A percentile compares a stretch with the other conserved stretches of the same genome.
phyloP scores from a whole-genome alignment of 1,140 invertebrate genomes.

The Argopecten irradians region DNA sequence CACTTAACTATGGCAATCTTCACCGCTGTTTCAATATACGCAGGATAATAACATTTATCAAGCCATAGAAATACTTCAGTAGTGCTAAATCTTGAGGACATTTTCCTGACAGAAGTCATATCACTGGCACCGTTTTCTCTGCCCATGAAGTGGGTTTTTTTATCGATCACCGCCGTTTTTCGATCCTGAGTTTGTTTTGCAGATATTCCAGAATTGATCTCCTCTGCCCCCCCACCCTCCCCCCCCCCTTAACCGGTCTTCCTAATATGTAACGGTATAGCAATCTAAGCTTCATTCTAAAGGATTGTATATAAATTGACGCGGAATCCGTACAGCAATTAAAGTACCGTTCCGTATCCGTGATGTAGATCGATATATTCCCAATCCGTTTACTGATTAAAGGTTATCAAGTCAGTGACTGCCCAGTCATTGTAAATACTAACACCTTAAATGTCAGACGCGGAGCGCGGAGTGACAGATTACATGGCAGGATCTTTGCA shows the following conservation, averaged over 20 bases:
- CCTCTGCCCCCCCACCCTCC: no score
- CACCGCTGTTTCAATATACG: no score
- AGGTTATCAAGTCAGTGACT: conserved; percentile 5
- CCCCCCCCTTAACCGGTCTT: not conserved
- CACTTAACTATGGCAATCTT: no score
- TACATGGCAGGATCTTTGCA: not conserved
- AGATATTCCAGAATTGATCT: not conserved
- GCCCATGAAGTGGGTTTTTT: not conserved
- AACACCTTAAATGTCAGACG: not conserved
- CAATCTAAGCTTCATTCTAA: not conserved
- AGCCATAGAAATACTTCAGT: not conserved
- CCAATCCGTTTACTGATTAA: conserved; percentile 12
- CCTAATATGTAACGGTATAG: not conserved
- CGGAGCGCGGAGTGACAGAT: not conserved
- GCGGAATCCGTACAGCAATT: not conserved
- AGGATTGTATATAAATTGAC: not conserved
- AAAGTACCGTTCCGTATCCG: not conserved
- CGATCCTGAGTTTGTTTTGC: not conserved
- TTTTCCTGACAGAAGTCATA: not conserved
- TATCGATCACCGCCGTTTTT: not conserved
- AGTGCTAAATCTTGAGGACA: not conserved
- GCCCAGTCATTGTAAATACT: not conserved
- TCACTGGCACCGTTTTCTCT: not conserved
- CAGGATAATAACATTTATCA: no score
- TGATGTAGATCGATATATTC: not conserved